A percentile compares a stretch with the other conserved stretches of the same genome.
Conservation (phyloP, 2,797 vertebrate species). For the Tamandua tetradactyla region DNA sequence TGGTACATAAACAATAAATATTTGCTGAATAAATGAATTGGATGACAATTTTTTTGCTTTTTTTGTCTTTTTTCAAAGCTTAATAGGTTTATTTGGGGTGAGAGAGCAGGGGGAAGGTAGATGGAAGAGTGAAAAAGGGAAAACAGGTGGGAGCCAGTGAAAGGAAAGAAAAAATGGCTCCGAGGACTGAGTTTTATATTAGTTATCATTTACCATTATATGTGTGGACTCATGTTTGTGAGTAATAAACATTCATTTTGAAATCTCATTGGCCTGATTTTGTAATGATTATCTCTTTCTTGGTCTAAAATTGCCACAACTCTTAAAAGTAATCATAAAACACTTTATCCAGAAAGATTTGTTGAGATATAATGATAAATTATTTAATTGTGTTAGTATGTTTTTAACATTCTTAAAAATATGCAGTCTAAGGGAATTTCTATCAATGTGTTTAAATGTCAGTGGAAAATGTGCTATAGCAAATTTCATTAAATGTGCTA, state of each 20-base stretch:
- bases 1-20: conserved; percentile 11
- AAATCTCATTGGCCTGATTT: conserved; percentile 42
- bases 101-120: too few relatives aligned
- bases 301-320: background rate
- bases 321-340: conserved; percentile 31
- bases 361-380: conserved; percentile 45
- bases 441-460: conserved; percentile 13
- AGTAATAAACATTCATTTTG: conserved; percentile 16
- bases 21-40: conserved; percentile 37
- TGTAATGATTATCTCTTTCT: background rate
- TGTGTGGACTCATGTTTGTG: background rate
- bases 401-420: conserved; percentile 24
- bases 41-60: too few relatives aligned
- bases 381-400: background rate
- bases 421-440: background rate
- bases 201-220: background rate
- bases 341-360: conserved; percentile 42
- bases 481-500: conserved; percentile 30
- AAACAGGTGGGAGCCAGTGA: too few relatives aligned
- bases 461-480: conserved; percentile 47
- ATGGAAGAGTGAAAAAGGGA: too few relatives aligned
- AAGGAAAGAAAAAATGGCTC: too few relatives aligned
- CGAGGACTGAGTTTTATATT: background rate
- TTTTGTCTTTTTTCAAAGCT: too few relatives aligned
- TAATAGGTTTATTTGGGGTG: too few relatives aligned